phyloP scores from a whole-genome alignment of 1,140 invertebrate genomes.

The Samia ricini region DNA sequence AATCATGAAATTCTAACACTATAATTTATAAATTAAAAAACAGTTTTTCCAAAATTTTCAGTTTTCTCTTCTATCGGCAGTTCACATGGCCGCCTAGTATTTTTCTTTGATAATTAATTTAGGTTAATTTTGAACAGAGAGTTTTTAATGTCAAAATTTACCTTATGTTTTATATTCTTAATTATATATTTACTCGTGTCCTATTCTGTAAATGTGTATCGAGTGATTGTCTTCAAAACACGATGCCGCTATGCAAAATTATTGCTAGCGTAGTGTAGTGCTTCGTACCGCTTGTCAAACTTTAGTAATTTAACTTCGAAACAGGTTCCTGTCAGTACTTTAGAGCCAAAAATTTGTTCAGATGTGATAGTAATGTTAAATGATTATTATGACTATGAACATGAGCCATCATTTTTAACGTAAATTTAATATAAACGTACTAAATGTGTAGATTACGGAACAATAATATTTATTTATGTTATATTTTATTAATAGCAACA shows the following conservation, averaged over 20 bases:
- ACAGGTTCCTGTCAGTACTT: conserved; percentile 63
- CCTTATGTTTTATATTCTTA: no score
- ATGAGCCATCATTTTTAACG: neutral
- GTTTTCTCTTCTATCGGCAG: no score
- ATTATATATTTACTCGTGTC: no score
- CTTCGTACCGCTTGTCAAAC: conserved; percentile 70
- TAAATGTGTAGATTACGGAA: neutral
- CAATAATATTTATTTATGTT: no score
- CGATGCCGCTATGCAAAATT: conserved; percentile 52
- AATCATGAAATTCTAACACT: no score
- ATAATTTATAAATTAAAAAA: no score
- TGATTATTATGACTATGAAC: neutral
- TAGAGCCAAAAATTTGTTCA: conserved; percentile 57
- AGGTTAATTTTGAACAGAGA: no score
- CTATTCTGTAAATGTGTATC: conserved; percentile 22
- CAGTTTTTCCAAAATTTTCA: no score
- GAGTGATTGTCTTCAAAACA: conserved; percentile 54
- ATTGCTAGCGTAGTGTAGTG: conserved; percentile 67
- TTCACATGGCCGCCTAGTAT: no score
- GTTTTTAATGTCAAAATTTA: no score
- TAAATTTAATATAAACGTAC: neutral
- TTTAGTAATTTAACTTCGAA: conserved; percentile 77
- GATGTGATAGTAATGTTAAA: neutral
- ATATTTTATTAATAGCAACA: no score
- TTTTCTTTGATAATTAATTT: no score